A percentile compares a stretch with the other conserved stretches of the same genome.
phyloP scores from a whole-genome alignment of 2,113 vertebrate genomes.

The Sprattus sprattus region DNA sequence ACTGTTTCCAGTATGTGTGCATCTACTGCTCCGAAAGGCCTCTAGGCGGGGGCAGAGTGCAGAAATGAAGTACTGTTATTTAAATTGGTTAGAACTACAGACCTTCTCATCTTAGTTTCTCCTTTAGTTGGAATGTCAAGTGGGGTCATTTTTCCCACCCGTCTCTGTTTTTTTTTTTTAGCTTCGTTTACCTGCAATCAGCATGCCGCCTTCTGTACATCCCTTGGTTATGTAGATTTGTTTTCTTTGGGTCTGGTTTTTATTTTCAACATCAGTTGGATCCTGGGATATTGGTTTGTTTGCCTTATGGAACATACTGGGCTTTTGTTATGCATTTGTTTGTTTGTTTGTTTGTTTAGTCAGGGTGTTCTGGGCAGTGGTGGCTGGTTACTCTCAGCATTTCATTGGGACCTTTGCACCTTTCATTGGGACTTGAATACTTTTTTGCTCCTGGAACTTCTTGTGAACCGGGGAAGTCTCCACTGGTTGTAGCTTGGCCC shows the following conservation, averaged over 20 bases:
- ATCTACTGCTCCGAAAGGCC: slow-evolving; percentile 13
- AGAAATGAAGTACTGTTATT: slow-evolving; percentile 49
- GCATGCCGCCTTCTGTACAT: slow-evolving; percentile 46
- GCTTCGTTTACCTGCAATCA: slow-evolving; percentile 22
- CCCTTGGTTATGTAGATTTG: slow-evolving; percentile 14
- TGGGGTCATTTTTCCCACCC: neutral
- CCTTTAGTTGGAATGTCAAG: slow-evolving; percentile 28
- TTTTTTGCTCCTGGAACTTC: slow-evolving; percentile 32
- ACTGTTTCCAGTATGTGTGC: slow-evolving; percentile 25
- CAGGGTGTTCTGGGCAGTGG: slow-evolving; percentile 19
- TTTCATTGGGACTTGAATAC: slow-evolving; percentile 14
- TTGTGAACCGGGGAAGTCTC: neutral
- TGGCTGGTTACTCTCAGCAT: neutral
- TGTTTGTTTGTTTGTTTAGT: neutral
- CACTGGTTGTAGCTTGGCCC: neutral
- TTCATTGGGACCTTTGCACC: neutral
- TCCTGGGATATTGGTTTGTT: slow-evolving; percentile 38
- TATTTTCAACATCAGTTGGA: neutral
- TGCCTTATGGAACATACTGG: slow-evolving; percentile 47
- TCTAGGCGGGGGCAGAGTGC: slow-evolving; percentile 26
- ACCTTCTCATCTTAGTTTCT: slow-evolving; percentile 19
- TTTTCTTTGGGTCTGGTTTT: slow-evolving; percentile 11
- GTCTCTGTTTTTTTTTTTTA: neutral
- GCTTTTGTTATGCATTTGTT: neutral
- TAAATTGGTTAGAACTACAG: slow-evolving; percentile 38